Evolutionary conservation across 64 coral and sea anemone genomes (phyloP).

Genomic region (Montipora capricornis): DNA sequence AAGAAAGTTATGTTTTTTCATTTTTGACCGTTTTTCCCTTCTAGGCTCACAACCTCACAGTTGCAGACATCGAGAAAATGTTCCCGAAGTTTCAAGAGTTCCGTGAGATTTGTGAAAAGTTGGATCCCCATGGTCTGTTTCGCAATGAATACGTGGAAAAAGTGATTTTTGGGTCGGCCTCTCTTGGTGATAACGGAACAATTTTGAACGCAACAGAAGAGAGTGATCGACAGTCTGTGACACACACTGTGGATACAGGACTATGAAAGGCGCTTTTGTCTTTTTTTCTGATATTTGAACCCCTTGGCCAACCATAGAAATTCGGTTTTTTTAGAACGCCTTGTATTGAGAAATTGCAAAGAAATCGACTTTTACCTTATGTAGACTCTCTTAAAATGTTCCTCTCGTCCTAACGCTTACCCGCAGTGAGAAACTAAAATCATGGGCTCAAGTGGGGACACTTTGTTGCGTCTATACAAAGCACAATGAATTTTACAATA

Average conservation of each 20-base stretch:
- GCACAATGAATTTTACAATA: no score
- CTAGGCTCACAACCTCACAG: conserved; percentile 66
- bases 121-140: conserved; percentile 68
- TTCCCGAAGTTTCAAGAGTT: conserved; percentile 68
- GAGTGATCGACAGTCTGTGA: neutral
- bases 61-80: conserved; percentile 44
- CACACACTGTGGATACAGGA: neutral
- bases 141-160: conserved; percentile 68
- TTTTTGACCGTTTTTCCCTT: neutral
- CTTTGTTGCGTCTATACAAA: no score
- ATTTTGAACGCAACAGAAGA: neutral
- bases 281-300: neutral
- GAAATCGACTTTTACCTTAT: no score
- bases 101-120: conserved; percentile 66
- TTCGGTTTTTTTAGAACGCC: no score
- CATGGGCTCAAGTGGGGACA: no score
- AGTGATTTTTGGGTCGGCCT: conserved; percentile 30
- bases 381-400: no score
- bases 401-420: no score
- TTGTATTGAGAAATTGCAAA: no score
- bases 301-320: neutral
- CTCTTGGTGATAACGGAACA: neutral
- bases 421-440: no score
- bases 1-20: neutral
- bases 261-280: neutral